phyloP scores from a whole-genome alignment of 2,888 invertebrate species.

The Drosophila pseudotakahashii region DNA sequence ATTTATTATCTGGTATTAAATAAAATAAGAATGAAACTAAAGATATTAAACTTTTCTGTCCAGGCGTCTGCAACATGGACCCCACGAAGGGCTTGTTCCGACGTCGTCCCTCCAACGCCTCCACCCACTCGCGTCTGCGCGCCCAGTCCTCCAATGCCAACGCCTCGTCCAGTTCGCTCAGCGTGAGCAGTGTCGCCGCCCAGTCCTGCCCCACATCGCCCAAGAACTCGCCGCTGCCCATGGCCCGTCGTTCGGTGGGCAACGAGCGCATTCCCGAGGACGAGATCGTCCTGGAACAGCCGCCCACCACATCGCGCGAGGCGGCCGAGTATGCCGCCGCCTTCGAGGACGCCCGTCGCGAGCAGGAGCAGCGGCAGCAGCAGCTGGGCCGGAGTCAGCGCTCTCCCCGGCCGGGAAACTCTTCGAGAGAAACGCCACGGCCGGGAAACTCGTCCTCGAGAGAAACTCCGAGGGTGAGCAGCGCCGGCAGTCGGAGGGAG shows the following conservation, averaged over 20 bases:
- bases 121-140: slow-evolving; percentile 81
- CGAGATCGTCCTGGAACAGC: slow-evolving; percentile 72
- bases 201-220: slow-evolving; percentile 84
- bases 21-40: no score
- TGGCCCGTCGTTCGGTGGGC: slow-evolving; percentile 82
- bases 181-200: slow-evolving; percentile 51
- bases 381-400: slow-evolving; percentile 47
- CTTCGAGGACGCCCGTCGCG: slow-evolving; percentile 69
- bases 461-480: slow-evolving; percentile 61
- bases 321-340: slow-evolving; percentile 82
- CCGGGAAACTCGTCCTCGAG: slow-evolving; percentile 44
- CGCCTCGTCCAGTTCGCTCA: slow-evolving; percentile 57
- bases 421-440: slow-evolving; percentile 51
- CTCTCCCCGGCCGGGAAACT: slow-evolving; percentile 57
- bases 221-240: slow-evolving; percentile 81
- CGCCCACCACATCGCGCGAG: slow-evolving; percentile 71
- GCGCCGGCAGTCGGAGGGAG: slow-evolving; percentile 65
- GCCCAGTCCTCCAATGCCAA: slow-evolving; percentile 72
- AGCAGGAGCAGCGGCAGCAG: slow-evolving; percentile 57
- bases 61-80: slow-evolving; percentile 84
- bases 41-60: background rate
- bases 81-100: slow-evolving; percentile 84
- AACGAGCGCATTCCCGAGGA: slow-evolving; percentile 83
- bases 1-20: no score
- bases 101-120: slow-evolving; percentile 82